Base-by-base conservation (phyloP, 2,797 vertebrate species). In the Gymnopithys bicolor region DNA sequence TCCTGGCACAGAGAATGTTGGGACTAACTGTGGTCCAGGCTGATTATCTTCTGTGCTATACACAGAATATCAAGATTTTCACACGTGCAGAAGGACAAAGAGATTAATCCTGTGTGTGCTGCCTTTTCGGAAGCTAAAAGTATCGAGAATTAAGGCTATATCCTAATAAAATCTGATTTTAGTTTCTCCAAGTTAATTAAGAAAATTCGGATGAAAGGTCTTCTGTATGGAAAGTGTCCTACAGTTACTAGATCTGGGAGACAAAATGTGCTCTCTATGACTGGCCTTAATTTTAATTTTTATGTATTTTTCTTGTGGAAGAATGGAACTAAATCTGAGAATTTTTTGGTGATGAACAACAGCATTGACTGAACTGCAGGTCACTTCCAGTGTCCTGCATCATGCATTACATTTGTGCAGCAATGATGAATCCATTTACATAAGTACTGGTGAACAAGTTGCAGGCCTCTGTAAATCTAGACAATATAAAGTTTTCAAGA, bases 211-310 rank as follows among this genome's bases (percentile, higher is more conserved):
- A 69, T 73, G 27, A 79, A 79, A 95, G 2, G 27, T 86, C 22
- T 78, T 74, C 59, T 41, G 5, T 68, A 32, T 69, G 49, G 75
- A 59, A 89, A 22, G 37, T 66, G 32, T 87, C 48, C 32, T 90
- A 37, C 75, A 53, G 53, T 84, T 85, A 45, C 48, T 73, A 91
- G 62, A 58, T 22, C 77, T 78, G 66, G 24, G 59, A 89, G 68
- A 76, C 37, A 83, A 71, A 69, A 76, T 52, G 19, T 69, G 39
- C 60, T 88, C 28, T 86, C 89, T 73, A 41, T 78, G 37, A n/a
- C 52, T 92, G 62, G 88, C 93, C 92, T 97, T 95, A 87, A 41
- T 55, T 78, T 93, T 77, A 56, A 80, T 58, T 80, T 84, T 56
- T 25, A 13, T 67, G 3, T 64, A 23, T 90, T 90, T 88, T 89